Base-by-base conservation (phyloP, 2,113 vertebrate species). In the Salvelinus namaycush region DNA sequence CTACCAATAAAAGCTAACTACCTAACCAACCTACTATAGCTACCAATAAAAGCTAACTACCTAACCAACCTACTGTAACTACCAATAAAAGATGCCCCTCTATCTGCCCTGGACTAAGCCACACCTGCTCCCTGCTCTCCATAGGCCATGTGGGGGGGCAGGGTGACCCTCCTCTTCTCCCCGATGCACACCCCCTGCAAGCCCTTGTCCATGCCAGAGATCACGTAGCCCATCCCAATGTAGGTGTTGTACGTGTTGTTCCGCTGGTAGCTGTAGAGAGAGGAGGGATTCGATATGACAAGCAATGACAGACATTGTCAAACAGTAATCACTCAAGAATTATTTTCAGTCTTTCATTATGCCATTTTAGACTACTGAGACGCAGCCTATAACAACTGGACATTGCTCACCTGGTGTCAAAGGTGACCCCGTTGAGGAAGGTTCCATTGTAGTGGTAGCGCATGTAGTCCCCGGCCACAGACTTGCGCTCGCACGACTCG, bases 371-470 rank as follows among this genome's bases (percentile, higher is more conserved):
- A 1, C 9, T 12, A 44, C 39, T 44, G 39, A 12, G 39, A 44
- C 39, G 9, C 39, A 44, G 39, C 39, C 9, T 11, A 12, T 44
- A 9, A 44, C 9, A 44, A 3, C 9, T 44, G 39, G 39, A 44
- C 39, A 44, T 44, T 44, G 39, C 84, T 18, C 39, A 99, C 97
- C 97, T 99, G 91, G 95, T 96, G 88, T 99, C 97, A 3, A 99
- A 98, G 76, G 94, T 88, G 0, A 87, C 91, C 79, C 97, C 97
- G 0, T 98, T 96, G 92, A 98, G 94, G 72, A 97, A 92, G 0
- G 94, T 96, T 0, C 96, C 97, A 0, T 99, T 99, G 90, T 99
- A 99, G 88, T 99, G 97, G 87, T 99, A 99, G 2, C 97, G 95
- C 26, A 99, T 87, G 66, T 96, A 99, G 89, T 99, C 97, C 22